Evolutionary conservation across 2,888 invertebrate genomes (phyloP).

Genomic region (Palloptera scutellata): DNA sequence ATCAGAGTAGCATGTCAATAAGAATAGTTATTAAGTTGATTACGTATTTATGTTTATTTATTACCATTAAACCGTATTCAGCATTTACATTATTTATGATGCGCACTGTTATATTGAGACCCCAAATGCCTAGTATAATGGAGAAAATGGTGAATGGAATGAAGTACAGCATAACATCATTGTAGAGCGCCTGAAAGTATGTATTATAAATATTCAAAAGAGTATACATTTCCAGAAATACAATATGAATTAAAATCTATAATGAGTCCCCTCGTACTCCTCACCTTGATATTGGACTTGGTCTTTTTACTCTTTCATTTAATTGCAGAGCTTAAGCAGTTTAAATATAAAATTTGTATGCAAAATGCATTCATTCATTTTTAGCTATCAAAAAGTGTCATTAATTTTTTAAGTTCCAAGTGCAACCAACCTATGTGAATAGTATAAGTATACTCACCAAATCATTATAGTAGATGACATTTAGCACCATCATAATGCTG

Average conservation of each 20-base stretch:
- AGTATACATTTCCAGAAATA: background rate
- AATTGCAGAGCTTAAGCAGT: too few relatives aligned
- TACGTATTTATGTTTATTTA: background rate
- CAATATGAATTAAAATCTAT: background rate
- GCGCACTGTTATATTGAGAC: constrained; percentile 57
- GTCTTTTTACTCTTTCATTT: too few relatives aligned
- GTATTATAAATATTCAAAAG: background rate
- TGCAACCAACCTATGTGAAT: background rate
- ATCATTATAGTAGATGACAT: constrained; percentile 54
- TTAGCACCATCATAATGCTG: constrained; percentile 57
- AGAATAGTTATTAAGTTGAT: background rate
- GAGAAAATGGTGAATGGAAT: constrained; percentile 58
- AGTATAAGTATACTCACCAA: constrained; percentile 37
- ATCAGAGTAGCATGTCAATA: background rate
- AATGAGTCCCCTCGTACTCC: too few relatives aligned
- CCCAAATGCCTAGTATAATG: constrained; percentile 61
- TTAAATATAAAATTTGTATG: background rate
- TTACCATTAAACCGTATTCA: constrained; percentile 55
- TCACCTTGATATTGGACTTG: too few relatives aligned
- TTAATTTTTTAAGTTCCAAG: background rate
- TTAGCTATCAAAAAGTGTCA: constrained; percentile 13
- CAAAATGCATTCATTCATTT: background rate
- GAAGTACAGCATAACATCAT: constrained; percentile 54
- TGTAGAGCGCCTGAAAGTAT: constrained; percentile 48
- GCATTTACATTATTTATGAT: constrained; percentile 55